Conservation (phyloP, 2,888 invertebrate genomes). For the Scaptomyza cyrtandrae region DNA sequence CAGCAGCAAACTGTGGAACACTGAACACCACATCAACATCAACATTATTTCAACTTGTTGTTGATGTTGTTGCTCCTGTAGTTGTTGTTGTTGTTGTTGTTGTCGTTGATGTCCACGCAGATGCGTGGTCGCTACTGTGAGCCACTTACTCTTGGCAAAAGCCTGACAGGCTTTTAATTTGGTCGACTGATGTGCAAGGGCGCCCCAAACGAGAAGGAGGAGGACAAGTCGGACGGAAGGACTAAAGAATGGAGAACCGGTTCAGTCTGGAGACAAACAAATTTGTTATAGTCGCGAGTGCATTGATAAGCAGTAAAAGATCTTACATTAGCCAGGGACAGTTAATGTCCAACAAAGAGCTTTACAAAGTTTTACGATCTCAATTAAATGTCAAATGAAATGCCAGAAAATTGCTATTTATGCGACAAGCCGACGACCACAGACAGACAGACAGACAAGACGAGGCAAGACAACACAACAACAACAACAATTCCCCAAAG, state of each 20-base stretch:
- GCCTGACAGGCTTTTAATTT: slow-evolving; percentile 65
- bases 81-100: slow-evolving; percentile 45
- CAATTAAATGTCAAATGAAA: slow-evolving; percentile 81
- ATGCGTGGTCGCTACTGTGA: slow-evolving; percentile 69
- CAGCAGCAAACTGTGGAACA: slow-evolving; percentile 33
- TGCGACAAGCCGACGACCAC: slow-evolving; percentile 63
- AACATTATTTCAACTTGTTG: slow-evolving; percentile 43
- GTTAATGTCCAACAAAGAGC: slow-evolving; percentile 70
- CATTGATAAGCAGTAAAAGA: slow-evolving; percentile 68
- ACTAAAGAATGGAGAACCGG: slow-evolving; percentile 20
- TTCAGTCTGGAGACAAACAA: slow-evolving; percentile 34
- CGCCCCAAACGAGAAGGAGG: slow-evolving; percentile 21
- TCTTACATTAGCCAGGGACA: slow-evolving; percentile 71
- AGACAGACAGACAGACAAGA: slow-evolving; percentile 38
- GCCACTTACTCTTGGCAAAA: slow-evolving; percentile 60
- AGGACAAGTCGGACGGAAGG: neutral
- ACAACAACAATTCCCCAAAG: slow-evolving; percentile 39
- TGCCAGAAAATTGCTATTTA: slow-evolving; percentile 81
- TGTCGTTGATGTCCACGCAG: slow-evolving; percentile 50
- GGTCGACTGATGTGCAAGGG: slow-evolving; percentile 52
- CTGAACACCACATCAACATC: slow-evolving; percentile 52
- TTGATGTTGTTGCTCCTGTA: slow-evolving; percentile 9
- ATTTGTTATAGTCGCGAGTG: slow-evolving; percentile 53
- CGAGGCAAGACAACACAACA: neutral
- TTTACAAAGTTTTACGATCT: slow-evolving; percentile 80